A percentile compares a stretch with the other conserved stretches of the same genome.
phyloP scores from a whole-genome alignment of 2,888 invertebrate species.

The Rhamnusium bicolor region DNA sequence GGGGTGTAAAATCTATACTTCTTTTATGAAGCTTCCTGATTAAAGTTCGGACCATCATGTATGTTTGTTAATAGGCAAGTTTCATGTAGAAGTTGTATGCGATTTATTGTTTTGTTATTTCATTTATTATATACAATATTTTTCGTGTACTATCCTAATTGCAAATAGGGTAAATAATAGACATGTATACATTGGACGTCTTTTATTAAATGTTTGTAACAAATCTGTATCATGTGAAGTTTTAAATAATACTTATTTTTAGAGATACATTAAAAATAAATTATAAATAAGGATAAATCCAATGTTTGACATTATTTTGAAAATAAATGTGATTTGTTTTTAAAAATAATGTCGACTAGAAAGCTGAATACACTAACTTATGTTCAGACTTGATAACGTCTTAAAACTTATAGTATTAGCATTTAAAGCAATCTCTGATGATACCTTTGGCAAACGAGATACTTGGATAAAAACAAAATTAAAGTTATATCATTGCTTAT shows the following conservation, averaged over 20 bases:
- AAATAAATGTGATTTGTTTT: constrained; percentile 60
- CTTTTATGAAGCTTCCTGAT: too few species aligned
- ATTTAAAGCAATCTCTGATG: constrained; percentile 62
- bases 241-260: constrained; percentile 46
- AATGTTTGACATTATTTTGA: constrained; percentile 62
- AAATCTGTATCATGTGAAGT: constrained; percentile 58
- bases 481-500: constrained; percentile 60
- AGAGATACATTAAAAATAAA: constrained; percentile 61
- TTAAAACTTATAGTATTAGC: constrained; percentile 50
- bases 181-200: constrained; percentile 61
- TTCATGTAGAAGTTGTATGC: too few species aligned
- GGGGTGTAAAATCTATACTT: too few species aligned
- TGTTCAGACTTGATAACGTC: constrained; percentile 62
- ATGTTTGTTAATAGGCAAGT: too few species aligned
- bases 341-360: constrained; percentile 69
- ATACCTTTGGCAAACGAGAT: constrained; percentile 63
- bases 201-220: constrained; percentile 66
- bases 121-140: too few species aligned
- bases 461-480: constrained; percentile 56
- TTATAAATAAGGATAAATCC: constrained; percentile 60
- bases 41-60: too few species aligned
- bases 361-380: constrained; percentile 69
- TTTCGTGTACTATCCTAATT: too few species aligned
- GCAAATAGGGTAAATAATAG: too few species aligned
- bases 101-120: too few species aligned